Evolutionary conservation across 2,888 invertebrate species (phyloP).

Genomic region (Ceratothoa steindachneri): DNA sequence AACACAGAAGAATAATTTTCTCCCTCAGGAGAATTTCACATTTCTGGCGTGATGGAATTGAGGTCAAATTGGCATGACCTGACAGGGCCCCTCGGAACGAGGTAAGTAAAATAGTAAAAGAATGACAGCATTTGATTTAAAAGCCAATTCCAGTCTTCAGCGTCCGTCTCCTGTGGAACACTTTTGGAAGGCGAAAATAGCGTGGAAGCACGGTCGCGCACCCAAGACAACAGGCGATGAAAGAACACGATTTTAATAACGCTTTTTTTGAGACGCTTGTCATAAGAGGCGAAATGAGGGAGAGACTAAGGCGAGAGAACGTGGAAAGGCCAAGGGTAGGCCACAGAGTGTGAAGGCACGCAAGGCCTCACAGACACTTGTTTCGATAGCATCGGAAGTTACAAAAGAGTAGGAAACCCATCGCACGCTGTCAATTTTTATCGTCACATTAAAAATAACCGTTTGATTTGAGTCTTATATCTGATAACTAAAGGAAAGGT

Average conservation of each 20-base stretch:
- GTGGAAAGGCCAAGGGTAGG: no score
- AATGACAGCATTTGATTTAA: background rate
- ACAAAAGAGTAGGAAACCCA: no score
- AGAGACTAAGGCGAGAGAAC: background rate
- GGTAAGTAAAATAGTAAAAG: background rate
- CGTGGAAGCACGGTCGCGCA: background rate
- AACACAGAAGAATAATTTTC: background rate
- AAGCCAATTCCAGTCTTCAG: constrained; percentile 1
- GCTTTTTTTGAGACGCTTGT: background rate
- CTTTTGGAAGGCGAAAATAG: background rate
- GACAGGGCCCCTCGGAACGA: background rate
- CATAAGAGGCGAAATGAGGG: background rate
- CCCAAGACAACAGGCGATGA: background rate
- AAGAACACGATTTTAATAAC: background rate
- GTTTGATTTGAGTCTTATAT: no score
- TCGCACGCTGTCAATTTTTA: no score
- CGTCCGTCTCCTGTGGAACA: background rate
- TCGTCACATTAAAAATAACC: no score
- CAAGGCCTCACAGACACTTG: no score
- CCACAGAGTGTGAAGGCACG: no score
- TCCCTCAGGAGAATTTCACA: background rate
- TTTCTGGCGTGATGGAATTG: constrained; percentile 5
- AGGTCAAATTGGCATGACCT: constrained; percentile 11
- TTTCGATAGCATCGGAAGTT: no score
- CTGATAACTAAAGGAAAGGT: no score